Base-by-base conservation (phyloP, 2,797 vertebrate species). In the Protosalanx chinensis region DNA sequence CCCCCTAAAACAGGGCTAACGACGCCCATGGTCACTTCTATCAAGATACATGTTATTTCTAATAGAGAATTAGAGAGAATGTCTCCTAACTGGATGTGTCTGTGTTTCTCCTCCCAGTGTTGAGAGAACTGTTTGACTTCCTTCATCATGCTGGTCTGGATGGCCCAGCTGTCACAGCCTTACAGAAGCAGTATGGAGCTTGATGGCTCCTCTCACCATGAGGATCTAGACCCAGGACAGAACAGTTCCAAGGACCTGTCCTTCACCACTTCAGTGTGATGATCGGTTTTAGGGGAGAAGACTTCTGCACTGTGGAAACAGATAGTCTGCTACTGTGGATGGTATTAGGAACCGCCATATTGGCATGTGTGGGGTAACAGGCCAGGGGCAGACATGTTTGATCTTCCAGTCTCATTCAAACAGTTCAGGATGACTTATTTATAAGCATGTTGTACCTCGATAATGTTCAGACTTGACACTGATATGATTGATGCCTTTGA, bases 161-260 rank as follows among this genome's bases (percentile, higher is more conserved):
- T 57, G 81, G 74, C 72, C 74, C 87, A 3, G 88, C 90, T 18
- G 71, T 96, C 68, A 63, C 87, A 68, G 87, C 90, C 61, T 74
- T 98, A 74, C 88, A 92, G 91, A 95, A 93, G 88, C 95, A 92
- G 88, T 99, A 97, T 0, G 84, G 91, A 0, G 71, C 96, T 74
- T 96, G 90, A 95, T 56, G 35, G 35, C 35, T 7, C 35, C 35
- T 37, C 41, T 46, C 41, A 46, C 41, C 41, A 46, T 46, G 41
- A 46, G 41, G 1, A 46, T 46, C 41, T 46, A 46, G 3, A 46
- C 23, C 71, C 53, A 58, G 30, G 51, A 8, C 7, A 46, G 10
- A 12, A 12, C 41, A 46, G 41, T 13, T 46, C 41, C 10, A 46
- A 46, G 41, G 13, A 8, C 3, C 35, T 12, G 10, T 12, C 41